A percentile compares a stretch with the other conserved stretches of the same genome.
Conservation (phyloP, 1,140 invertebrate genomes). For the Trachelipus rathkii region DNA sequence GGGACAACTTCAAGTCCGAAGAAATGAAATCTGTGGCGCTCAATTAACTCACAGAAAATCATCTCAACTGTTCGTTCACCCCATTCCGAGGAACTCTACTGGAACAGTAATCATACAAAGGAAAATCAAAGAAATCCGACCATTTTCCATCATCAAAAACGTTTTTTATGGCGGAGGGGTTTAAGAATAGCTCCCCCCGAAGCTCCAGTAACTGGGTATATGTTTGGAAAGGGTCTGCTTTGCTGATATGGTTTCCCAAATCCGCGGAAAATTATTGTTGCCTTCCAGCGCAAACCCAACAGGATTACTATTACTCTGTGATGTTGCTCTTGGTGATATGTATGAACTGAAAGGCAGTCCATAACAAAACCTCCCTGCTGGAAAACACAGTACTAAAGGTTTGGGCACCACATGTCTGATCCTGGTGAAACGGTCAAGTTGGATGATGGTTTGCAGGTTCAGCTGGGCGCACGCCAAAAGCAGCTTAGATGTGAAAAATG, state of each 20-base stretch:
- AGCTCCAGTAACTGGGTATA: constrained; percentile 90
- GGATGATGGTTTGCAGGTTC: constrained; percentile 60
- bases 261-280: constrained; percentile 95
- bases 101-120: no score
- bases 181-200: constrained; percentile 93
- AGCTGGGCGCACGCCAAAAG: constrained; percentile 61
- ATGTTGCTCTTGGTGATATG: constrained; percentile 92
- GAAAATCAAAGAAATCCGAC: no score
- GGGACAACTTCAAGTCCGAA: no score
- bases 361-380: constrained; percentile 71
- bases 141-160: no score
- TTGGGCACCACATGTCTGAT: constrained; percentile 67
- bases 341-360: constrained; percentile 65
- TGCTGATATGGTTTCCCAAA: constrained; percentile 98
- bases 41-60: no score
- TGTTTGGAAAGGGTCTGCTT: constrained; percentile 98
- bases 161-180: no score
- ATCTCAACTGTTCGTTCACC: no score
- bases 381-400: constrained; percentile 76
- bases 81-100: no score
- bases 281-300: constrained; percentile 65
- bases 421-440: constrained; percentile 50
- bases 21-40: no score
- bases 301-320: constrained; percentile 84
- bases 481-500: constrained; percentile 51